A percentile compares a stretch with the other conserved stretches of the same genome.
phyloP scores from a whole-genome alignment of 2,797 vertebrate genomes.

The Leucoraja ocellata region DNA sequence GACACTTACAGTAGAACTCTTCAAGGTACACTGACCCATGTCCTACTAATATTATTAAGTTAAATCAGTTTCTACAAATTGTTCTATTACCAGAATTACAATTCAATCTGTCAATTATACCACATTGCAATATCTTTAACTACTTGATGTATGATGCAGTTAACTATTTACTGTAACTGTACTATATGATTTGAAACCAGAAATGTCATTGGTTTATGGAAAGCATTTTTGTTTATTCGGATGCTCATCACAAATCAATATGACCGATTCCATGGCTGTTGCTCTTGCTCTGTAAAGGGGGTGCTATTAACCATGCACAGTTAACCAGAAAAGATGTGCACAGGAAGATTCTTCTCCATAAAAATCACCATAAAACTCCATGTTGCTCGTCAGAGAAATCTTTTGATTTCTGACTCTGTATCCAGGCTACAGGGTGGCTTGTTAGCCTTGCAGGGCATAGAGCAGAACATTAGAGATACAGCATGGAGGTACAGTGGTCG shows the following conservation, averaged over 20 bases:
- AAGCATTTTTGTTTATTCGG: neutral
- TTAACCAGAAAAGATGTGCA: neutral
- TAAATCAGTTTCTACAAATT: neutral
- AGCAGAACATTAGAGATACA: too few species aligned
- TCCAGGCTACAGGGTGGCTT: neutral
- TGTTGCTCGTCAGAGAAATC: neutral
- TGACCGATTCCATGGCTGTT: neutral
- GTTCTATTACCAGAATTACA: neutral
- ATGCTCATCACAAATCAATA: neutral
- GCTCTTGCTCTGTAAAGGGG: neutral
- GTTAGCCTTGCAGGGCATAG: neutral
- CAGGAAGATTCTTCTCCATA: neutral
- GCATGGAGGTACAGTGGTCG: too few species aligned
- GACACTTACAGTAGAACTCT: neutral
- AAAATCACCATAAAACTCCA: neutral
- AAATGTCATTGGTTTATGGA: neutral
- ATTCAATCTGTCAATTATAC: neutral
- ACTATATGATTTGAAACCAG: neutral
- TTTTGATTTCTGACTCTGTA: neutral
- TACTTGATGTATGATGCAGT: neutral
- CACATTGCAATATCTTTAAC: neutral
- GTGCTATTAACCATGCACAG: neutral
- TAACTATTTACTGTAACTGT: too few species aligned
- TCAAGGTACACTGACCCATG: neutral
- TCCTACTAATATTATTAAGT: neutral